phyloP scores from a whole-genome alignment of 2,113 vertebrate species.

The Carlito syrichta region DNA sequence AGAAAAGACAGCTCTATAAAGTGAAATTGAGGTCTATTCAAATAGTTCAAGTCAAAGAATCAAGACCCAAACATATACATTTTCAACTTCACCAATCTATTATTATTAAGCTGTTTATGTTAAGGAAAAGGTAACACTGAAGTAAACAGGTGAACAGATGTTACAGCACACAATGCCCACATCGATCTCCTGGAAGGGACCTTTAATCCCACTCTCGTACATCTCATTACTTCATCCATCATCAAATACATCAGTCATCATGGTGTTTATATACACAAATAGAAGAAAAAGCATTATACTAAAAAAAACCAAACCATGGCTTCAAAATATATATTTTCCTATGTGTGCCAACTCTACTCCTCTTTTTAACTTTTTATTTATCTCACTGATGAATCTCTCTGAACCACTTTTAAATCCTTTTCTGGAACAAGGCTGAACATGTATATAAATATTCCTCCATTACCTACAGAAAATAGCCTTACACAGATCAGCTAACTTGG shows the following conservation, averaged over 20 bases:
- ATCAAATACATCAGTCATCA: background rate
- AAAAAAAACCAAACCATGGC: conserved; percentile 56
- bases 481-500: conserved; percentile 59
- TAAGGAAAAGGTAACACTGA: background rate
- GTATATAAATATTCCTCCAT: conserved; percentile 65
- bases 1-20: background rate
- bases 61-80: background rate
- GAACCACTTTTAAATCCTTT: conserved; percentile 26
- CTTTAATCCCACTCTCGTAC: background rate
- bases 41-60: conserved; percentile 17
- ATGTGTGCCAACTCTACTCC: conserved; percentile 4
- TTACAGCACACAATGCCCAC: background rate
- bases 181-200: background rate
- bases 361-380: conserved; percentile 27
- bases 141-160: background rate
- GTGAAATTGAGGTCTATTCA: background rate
- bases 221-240: background rate
- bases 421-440: conserved; percentile 13
- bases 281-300: conserved; percentile 57
- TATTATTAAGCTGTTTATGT: background rate
- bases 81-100: background rate
- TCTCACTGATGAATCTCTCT: conserved; percentile 33
- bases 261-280: conserved; percentile 3
- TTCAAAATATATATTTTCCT: conserved; percentile 65
- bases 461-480: conserved; percentile 56